Base-by-base conservation (phyloP, 2,797 vertebrate genomes). In the Pipistrellus kuhlii region DNA sequence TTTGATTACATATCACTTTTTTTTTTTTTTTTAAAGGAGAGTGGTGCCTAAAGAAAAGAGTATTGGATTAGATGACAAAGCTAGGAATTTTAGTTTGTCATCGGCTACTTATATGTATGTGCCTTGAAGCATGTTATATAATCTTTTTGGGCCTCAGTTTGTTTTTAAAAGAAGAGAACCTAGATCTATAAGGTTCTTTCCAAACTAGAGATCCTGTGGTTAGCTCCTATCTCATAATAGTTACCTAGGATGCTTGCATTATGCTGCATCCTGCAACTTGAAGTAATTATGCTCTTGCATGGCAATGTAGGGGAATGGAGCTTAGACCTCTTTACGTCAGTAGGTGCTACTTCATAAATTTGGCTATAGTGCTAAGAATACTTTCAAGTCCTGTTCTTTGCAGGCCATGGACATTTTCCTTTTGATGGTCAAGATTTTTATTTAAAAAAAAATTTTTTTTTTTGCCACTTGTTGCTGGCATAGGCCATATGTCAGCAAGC, bases 11-110 rank as follows among this genome's bases (percentile, higher is more conserved):
- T 71, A 11, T 78, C 38, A 25, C 21, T 25, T 57, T 84, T 89
- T 94, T 64, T 11, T 64, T 11, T 38, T 85, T 55, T 64, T 75
- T n/a, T 12, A 12, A 68, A 91, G 55, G 44, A 86, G 2, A 10
- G 15, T 57, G 32, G 20, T 90, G 23, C 57, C 20, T 66, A 62
- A 89, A 85, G 78, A 75, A 88, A 81, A 90, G 3, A 83, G 9
- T 82, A 57, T 66, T 90, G 77, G 62, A 87, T 76, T 94, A 62
- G 35, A 77, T 55, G 38, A 55, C 38, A 85, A 72, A 94, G 14
- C 27, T 88, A 83, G 72, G 18, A 76, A 89, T 91, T 96, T 85
- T 94, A 77, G 81, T 93, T 96, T 59, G 23, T 89, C 35, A 12
- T 83, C 5, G 78, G 41, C 57, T 93, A 27, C n/a, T 66, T 90